Base-by-base conservation (phyloP, 2,888 invertebrate species). In the Lepidocyrtoides sp. region DNA sequence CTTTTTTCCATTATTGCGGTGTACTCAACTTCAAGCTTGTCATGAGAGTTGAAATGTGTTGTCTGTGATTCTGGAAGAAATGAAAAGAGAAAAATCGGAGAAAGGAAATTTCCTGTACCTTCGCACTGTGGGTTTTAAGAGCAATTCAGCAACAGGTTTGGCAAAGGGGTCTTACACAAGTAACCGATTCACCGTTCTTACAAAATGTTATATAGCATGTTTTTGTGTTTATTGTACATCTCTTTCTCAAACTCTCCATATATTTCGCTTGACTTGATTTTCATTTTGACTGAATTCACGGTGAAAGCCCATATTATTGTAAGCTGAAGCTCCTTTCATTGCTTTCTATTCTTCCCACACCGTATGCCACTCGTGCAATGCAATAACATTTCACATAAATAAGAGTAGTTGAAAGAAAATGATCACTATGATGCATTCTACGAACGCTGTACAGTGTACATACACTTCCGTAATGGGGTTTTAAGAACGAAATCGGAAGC, bases 1-100 rank as follows among this genome's bases (percentile, higher is more conserved):
- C n/a, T n/a, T n/a, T n/a, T n/a, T 48, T 48, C 12, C 12, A 1
- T 23, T 57, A 57, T n/a, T 12, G 66, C 12, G 32, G 66, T 5
- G 32, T 26, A n/a, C 32, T 66, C 32, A n/a, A 66, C 66, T 29
- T n/a, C 66, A 66, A 57, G 32, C 66, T 66, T 66, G 66, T 66
- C 32, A 32, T 32, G 66, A 29, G 66, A 8, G 29, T 29, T 17
- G 63, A 63, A 29, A 29, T 63, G 63, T 29, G 63, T 63, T n/a
- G 32, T 66, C 29, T 32, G 32, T 66, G 32, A 66, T 32, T 60
- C 26, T 32, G 63, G n/a, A 0, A 29, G 26, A 29, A 29, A 14
- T 4, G 29, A 63, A 63, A 12, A 23, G 26, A 10, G 4, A 54
- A 63, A 63, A 29, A 29, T 23, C 20, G 26, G 29, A 2, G 10